These are phyloP conservation scores for Anastrepha ludens DNA, from an alignment of 1,140 invertebrate species.

Conservation along the genomic window DNA sequence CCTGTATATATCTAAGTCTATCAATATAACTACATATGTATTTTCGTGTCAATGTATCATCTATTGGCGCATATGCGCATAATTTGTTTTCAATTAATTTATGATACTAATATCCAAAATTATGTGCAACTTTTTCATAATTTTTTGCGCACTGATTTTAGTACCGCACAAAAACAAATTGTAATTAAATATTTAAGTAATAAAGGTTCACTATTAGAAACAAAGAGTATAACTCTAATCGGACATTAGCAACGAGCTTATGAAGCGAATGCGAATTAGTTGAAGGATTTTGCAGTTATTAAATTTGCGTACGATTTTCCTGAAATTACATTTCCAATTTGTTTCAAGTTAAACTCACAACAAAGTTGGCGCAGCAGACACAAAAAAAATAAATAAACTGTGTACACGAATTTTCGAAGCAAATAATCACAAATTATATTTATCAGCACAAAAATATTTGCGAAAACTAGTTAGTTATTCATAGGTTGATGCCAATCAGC, in stretches of 20 bases:
- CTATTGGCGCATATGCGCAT: neutral
- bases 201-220: neutral
- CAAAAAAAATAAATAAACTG: neutral
- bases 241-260: neutral
- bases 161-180: neutral
- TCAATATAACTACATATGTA: too few species aligned
- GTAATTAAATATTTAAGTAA: neutral
- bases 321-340: neutral
- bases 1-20: too few species aligned
- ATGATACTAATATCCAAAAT: neutral
- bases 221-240: conserved; percentile 4
- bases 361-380: neutral
- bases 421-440: neutral
- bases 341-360: neutral
- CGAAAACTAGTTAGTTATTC: conserved; percentile 32
- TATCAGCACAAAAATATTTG: conserved; percentile 3
- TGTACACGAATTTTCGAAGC: neutral
- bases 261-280: conserved; percentile 12
- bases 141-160: neutral
- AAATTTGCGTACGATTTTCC: neutral
- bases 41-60: neutral
- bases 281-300: neutral
- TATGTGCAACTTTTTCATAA: neutral
- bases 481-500: conserved; percentile 45
- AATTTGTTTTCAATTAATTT: conserved; percentile 23